Evolutionary conservation across 2,797 vertebrate species (phyloP).

Genomic region (Thripadectes ignobilis): DNA sequence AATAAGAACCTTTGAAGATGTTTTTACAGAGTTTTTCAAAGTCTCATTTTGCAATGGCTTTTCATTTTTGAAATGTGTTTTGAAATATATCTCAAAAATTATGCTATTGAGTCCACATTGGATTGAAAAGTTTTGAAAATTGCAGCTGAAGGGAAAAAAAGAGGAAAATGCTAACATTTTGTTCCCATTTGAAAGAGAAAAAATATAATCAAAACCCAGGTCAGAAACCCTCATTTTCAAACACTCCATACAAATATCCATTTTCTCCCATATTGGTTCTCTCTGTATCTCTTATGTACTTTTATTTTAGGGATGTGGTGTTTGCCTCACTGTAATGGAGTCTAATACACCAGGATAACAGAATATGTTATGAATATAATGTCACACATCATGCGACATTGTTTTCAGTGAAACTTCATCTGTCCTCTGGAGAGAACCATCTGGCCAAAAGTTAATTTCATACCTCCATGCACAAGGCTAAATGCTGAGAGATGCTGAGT

Average conservation of each 20-base stretch:
- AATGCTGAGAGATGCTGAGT: neutral
- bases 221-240: neutral
- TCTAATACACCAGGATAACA: neutral
- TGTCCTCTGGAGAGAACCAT: neutral
- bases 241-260: neutral
- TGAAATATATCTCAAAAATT: neutral
- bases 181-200: neutral
- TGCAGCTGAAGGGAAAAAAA: neutral
- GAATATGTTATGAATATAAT: neutral
- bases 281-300: neutral
- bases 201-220: neutral
- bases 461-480: neutral
- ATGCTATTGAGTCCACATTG: neutral
- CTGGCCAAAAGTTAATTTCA: neutral
- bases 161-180: neutral
- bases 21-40: neutral
- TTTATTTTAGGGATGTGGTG: neutral
- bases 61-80: neutral
- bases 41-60: neutral
- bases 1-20: neutral
- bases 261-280: neutral
- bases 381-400: neutral
- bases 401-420: neutral
- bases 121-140: neutral
- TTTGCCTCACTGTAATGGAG: neutral